These are phyloP conservation scores for Metopolophium dirhodum DNA, from an alignment of 1,140 invertebrate genomes.

Conservation along the genomic window DNA sequence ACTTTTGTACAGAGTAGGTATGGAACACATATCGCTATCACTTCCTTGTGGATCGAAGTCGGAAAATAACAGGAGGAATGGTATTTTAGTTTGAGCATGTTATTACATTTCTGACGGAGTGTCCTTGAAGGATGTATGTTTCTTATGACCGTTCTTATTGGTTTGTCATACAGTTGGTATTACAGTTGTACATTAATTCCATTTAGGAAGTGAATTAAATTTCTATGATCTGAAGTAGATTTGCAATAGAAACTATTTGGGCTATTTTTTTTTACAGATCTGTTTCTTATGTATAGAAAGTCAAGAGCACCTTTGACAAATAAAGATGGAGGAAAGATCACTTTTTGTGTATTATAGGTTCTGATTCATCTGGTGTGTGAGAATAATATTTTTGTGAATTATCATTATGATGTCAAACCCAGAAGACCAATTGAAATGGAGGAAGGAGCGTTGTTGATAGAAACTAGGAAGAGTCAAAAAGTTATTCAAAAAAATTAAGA, in stretches of 20 bases:
- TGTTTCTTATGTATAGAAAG: background rate
- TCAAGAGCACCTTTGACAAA: background rate
- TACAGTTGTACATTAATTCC: background rate
- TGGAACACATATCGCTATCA: background rate
- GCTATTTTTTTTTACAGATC: background rate
- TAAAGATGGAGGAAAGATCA: background rate
- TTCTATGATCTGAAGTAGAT: background rate
- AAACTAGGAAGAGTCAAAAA: too few species aligned
- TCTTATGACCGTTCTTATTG: background rate
- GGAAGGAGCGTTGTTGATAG: too few species aligned
- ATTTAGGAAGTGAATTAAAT: background rate
- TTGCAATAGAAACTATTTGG: background rate
- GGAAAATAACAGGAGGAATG: background rate
- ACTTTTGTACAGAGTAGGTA: background rate
- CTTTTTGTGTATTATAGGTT: background rate
- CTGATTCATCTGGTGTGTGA: too few species aligned
- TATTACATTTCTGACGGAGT: background rate
- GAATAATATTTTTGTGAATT: too few species aligned
- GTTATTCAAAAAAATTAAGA: too few species aligned
- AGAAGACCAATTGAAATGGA: too few species aligned
- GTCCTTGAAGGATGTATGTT: background rate
- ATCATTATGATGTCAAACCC: too few species aligned
- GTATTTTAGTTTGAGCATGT: background rate
- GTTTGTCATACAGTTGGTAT: background rate
- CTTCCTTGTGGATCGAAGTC: background rate